Conservation (phyloP, 2,113 vertebrate species). For the Sciurus niger region DNA sequence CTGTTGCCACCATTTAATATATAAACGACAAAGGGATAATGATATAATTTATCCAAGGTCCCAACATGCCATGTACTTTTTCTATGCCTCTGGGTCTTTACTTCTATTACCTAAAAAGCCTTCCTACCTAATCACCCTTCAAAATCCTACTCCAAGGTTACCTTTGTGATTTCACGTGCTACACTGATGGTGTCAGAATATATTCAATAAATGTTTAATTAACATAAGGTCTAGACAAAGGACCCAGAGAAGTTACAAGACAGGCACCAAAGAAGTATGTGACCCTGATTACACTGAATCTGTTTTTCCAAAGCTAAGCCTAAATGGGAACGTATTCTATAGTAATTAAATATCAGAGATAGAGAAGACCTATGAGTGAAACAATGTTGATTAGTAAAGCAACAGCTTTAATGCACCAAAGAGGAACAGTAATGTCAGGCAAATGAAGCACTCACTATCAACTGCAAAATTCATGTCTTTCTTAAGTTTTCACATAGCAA, state of each 20-base stretch:
- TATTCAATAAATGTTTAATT: neutral
- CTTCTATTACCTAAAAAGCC: neutral
- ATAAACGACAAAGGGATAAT: neutral
- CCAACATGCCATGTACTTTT: neutral
- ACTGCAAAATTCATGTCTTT: neutral
- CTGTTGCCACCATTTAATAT: neutral
- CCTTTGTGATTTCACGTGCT: neutral
- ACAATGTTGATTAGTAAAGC: neutral
- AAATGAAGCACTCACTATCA: neutral
- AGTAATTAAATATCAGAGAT: neutral
- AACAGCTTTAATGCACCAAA: neutral
- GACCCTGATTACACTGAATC: neutral
- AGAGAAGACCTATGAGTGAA: conserved; percentile 8
- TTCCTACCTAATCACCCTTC: neutral
- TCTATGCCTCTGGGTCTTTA: neutral
- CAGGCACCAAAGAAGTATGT: neutral
- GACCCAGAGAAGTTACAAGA: conserved; percentile 43
- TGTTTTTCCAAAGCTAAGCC: conserved; percentile 55
- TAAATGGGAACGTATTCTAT: neutral
- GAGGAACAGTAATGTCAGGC: neutral
- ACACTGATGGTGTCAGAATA: neutral
- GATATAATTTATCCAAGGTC: neutral
- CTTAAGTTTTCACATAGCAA: conserved; percentile 27
- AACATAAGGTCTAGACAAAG: conserved; percentile 17
- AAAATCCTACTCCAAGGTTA: neutral